Percentiles rank a stretch among this genome's conserved stretches.
phyloP scores from a whole-genome alignment of 1,140 invertebrate species.

The Heliconius hewitsoni region DNA sequence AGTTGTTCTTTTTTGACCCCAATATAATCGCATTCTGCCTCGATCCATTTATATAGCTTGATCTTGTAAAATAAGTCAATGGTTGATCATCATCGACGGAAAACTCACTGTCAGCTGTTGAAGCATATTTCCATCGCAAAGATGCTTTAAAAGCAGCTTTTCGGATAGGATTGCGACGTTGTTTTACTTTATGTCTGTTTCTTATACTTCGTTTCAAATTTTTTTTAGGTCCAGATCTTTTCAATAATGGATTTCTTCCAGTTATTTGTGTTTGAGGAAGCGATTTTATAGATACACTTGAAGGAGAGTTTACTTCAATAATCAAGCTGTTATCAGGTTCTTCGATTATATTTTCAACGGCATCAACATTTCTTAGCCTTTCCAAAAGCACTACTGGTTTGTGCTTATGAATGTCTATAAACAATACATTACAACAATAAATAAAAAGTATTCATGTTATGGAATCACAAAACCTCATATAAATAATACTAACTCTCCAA shows the following conservation, averaged over 20 bases:
- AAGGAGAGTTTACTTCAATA: not conserved
- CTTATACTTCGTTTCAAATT: not conserved
- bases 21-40: not conserved
- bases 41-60: not conserved
- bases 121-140: not conserved
- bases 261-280: not conserved
- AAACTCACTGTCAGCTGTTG: constrained; percentile 16
- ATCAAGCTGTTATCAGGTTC: not conserved
- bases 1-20: not conserved
- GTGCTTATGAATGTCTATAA: constrained; percentile 26
- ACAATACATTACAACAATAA: not conserved
- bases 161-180: not conserved
- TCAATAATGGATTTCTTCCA: not conserved
- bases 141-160: not conserved
- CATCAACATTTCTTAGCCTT: constrained; percentile 15
- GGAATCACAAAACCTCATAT: not conserved
- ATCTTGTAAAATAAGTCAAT: constrained; percentile 6
- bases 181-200: not conserved
- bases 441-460: not conserved
- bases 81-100: constrained; percentile 28
- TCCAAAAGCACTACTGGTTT: constrained; percentile 28
- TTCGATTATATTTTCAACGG: not conserved
- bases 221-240: not conserved
- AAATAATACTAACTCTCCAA: constrained; percentile 15
- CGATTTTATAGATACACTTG: not conserved